These are phyloP conservation scores for Phytoseiulus persimilis DNA, from an alignment of 2,888 invertebrate species.

Conservation along the genomic window DNA sequence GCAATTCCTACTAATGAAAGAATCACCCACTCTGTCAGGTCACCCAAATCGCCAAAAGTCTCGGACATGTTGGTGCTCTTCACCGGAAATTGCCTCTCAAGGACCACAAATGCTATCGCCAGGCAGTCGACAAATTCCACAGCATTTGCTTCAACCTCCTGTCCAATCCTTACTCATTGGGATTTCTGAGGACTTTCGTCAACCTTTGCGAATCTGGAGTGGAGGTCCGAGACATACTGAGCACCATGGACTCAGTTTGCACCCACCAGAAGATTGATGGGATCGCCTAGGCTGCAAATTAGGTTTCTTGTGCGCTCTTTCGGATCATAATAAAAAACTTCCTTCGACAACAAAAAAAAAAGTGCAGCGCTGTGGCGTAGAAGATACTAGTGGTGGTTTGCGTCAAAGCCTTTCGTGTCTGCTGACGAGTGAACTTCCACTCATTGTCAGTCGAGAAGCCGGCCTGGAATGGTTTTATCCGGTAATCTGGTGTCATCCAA, in stretches of 20 bases:
- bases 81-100: constrained; percentile 48
- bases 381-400: no score
- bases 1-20: neutral
- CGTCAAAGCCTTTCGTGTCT: no score
- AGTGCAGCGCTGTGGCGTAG: no score
- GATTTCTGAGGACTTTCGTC: constrained; percentile 51
- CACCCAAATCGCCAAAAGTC: constrained; percentile 24
- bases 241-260: constrained; percentile 47
- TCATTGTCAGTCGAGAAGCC: no score
- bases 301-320: no score
- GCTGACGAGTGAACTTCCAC: no score
- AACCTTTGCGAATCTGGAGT: constrained; percentile 52
- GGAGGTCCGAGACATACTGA: constrained; percentile 44
- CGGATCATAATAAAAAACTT: no score
- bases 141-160: constrained; percentile 42
- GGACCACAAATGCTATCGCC: constrained; percentile 39
- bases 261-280: constrained; percentile 45
- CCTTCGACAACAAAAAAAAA: no score
- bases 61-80: constrained; percentile 49
- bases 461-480: no score
- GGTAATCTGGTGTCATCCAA: no score
- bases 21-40: neutral
- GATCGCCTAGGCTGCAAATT: constrained; percentile 43
- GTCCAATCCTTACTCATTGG: constrained; percentile 52
- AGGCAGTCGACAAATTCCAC: constrained; percentile 40